Conservation (phyloP, 1,140 invertebrate species). For the Periplaneta americana region DNA sequence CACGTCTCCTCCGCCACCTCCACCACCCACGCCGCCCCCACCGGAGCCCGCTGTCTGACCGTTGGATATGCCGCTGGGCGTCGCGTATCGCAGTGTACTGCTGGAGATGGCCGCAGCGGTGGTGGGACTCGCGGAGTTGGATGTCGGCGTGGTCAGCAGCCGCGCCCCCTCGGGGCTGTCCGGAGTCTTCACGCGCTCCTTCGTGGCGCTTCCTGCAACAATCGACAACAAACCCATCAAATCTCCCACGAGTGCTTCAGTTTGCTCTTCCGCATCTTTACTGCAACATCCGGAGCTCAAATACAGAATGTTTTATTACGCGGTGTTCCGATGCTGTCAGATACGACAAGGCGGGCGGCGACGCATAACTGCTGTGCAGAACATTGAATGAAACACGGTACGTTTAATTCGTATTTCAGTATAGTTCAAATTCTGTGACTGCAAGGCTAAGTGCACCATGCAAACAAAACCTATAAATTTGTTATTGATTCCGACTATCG, state of each 20-base stretch:
- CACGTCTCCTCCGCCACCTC: not conserved
- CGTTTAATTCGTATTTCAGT: no score
- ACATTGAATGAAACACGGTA: no score
- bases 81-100: not conserved
- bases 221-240: not conserved
- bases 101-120: not conserved
- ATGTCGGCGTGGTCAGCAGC: not conserved
- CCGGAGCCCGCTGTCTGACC: not conserved
- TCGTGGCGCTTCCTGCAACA: not conserved
- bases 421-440: no score
- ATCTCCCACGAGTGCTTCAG: not conserved
- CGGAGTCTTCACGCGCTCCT: conserved; percentile 17
- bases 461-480: no score
- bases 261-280: not conserved
- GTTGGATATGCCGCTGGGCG: not conserved
- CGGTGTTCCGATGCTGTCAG: no score
- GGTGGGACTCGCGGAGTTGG: not conserved
- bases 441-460: no score
- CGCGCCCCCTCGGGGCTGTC: conserved; percentile 18
- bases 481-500: no score
- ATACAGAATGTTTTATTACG: no score
- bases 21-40: not conserved
- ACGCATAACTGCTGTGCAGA: no score
- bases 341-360: no score
- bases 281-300: no score